These are phyloP conservation scores for Gallinago undulata DNA, from an alignment of 2,113 vertebrate species.

Conservation along the genomic window DNA sequence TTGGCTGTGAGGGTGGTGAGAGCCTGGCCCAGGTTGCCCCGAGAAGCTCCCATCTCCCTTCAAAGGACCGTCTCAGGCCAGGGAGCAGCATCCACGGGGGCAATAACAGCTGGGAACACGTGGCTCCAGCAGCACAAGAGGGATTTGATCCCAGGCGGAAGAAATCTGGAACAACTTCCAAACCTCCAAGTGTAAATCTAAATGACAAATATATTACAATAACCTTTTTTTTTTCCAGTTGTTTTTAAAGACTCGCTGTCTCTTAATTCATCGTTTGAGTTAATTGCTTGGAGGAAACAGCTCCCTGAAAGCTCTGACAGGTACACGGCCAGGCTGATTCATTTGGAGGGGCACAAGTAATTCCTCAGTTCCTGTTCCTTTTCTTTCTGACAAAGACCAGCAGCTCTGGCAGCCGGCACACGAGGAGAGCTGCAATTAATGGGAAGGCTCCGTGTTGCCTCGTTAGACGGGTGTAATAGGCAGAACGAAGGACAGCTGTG, in stretches of 20 bases:
- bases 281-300: background rate
- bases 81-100: background rate
- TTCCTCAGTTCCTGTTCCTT: background rate
- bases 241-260: background rate
- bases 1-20: background rate
- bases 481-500: background rate
- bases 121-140: fast-evolving
- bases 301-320: background rate
- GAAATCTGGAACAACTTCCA: background rate
- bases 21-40: background rate
- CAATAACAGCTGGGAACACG: fast-evolving
- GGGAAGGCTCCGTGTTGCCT: fast-evolving
- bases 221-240: background rate
- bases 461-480: too few species aligned
- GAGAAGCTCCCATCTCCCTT: background rate
- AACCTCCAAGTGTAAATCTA: background rate
- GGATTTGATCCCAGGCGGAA: too few species aligned
- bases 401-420: fast-evolving
- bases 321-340: background rate
- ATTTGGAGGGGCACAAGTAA: background rate
- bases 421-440: background rate
- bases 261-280: background rate
- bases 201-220: background rate
- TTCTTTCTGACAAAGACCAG: background rate
- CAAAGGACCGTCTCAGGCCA: fast-evolving